These are phyloP conservation scores for Hofmannophila pseudospretella DNA, from an alignment of 2,888 invertebrate genomes.

Conservation along the genomic window DNA sequence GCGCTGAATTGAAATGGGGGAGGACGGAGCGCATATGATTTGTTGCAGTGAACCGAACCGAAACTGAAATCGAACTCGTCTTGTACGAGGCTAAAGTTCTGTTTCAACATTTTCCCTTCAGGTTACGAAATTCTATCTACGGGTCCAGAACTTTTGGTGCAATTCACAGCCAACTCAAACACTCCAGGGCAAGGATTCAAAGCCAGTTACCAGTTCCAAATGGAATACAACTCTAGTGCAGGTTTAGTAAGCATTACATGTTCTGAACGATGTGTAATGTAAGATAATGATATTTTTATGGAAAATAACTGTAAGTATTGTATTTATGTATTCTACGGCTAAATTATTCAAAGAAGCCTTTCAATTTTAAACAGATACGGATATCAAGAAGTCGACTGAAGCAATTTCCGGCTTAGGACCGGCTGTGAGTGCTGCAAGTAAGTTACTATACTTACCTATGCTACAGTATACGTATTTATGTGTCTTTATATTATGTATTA, in stretches of 20 bases:
- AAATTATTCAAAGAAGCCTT: background rate
- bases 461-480: background rate
- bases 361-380: constrained; percentile 44
- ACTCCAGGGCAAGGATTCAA: constrained; percentile 88
- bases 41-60: too few relatives aligned
- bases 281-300: too few relatives aligned
- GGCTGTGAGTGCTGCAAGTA: constrained; percentile 68
- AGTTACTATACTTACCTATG: constrained; percentile 25
- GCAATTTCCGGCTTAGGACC: constrained; percentile 63
- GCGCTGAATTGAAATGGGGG: too few relatives aligned
- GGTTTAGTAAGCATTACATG: constrained; percentile 63
- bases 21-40: too few relatives aligned
- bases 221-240: constrained; percentile 70
- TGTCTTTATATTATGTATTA: too few relatives aligned
- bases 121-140: constrained; percentile 89
- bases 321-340: too few relatives aligned
- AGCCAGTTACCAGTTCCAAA: constrained; percentile 84
- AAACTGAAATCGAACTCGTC: too few relatives aligned
- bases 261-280: background rate
- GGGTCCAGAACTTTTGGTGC: constrained; percentile 87
- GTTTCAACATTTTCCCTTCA: constrained; percentile 15
- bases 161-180: constrained; percentile 90
- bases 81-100: too few relatives aligned
- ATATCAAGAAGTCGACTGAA: constrained; percentile 53
- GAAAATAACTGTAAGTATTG: too few relatives aligned